A percentile compares a stretch with the other conserved stretches of the same genome.
phyloP scores from a whole-genome alignment of 2,113 vertebrate genomes.

The Gopherus evgoodei region DNA sequence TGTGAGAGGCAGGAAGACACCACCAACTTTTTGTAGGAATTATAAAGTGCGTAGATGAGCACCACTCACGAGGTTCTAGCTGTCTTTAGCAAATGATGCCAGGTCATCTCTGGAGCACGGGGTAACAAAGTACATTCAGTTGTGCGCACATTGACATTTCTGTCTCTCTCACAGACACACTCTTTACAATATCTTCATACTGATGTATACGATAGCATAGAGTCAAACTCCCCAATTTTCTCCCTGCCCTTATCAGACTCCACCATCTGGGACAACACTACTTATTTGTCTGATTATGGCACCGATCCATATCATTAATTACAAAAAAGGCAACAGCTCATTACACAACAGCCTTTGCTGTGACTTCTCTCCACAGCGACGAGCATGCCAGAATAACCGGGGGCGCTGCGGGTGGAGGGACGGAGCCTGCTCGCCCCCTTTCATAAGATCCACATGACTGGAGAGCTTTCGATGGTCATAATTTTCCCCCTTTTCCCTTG shows the following conservation, averaged over 20 bases:
- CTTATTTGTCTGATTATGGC: constrained; percentile 31
- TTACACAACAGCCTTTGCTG: constrained; percentile 16
- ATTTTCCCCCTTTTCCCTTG: background rate
- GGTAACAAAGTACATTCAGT: background rate
- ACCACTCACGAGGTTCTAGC: fast-evolving
- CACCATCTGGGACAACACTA: background rate
- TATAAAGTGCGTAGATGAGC: background rate
- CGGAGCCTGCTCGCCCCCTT: background rate
- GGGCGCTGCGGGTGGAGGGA: background rate
- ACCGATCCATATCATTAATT: constrained; percentile 28
- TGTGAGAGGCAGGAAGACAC: background rate
- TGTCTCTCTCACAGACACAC: background rate
- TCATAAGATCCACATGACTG: background rate
- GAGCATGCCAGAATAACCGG: too few species aligned
- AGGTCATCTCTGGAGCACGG: background rate
- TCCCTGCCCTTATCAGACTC: background rate
- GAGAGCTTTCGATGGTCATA: background rate
- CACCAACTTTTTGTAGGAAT: background rate
- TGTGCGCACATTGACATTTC: background rate
- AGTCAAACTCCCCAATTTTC: background rate
- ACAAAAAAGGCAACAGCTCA: background rate
- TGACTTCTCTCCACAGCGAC: fast-evolving
- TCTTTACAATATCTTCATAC: background rate
- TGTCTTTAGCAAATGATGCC: background rate
- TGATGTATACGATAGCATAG: fast-evolving